phyloP scores from a whole-genome alignment of 2,113 vertebrate species.

The Datnioides undecimradiatus region DNA sequence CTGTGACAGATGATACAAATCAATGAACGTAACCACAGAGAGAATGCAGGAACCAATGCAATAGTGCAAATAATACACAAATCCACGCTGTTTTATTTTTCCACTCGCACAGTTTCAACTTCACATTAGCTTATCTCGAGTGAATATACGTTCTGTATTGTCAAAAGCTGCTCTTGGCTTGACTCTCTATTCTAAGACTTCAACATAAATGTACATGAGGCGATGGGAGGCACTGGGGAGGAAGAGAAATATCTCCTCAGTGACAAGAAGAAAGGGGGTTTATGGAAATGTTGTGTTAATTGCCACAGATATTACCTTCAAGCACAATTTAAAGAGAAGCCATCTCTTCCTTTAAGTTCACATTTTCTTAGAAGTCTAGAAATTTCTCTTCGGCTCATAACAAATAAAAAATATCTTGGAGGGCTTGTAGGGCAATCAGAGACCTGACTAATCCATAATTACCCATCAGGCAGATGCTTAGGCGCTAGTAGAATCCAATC shows the following conservation, averaged over 20 bases:
- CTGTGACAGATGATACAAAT: constrained; percentile 20
- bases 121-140: background rate
- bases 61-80: background rate
- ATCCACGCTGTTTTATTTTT: background rate
- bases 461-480: constrained; percentile 66
- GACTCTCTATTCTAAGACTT: background rate
- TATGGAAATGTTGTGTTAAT: constrained; percentile 58
- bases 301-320: constrained; percentile 47
- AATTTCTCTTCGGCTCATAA: constrained; percentile 34
- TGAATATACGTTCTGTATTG: background rate
- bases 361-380: constrained; percentile 42
- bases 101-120: background rate
- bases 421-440: constrained; percentile 61
- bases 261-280: constrained; percentile 18
- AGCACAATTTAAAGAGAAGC: constrained; percentile 45
- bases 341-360: constrained; percentile 31
- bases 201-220: constrained; percentile 24
- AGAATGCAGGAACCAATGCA: background rate
- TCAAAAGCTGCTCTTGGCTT: background rate
- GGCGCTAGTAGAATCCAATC: constrained; percentile 37
- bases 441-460: constrained; percentile 69
- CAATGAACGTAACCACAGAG: background rate
- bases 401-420: constrained; percentile 62
- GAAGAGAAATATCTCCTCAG: constrained; percentile 33
- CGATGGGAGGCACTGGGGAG: background rate